Base-by-base conservation (phyloP, 1,140 invertebrate genomes). In the Drosophila lacertosa region DNA sequence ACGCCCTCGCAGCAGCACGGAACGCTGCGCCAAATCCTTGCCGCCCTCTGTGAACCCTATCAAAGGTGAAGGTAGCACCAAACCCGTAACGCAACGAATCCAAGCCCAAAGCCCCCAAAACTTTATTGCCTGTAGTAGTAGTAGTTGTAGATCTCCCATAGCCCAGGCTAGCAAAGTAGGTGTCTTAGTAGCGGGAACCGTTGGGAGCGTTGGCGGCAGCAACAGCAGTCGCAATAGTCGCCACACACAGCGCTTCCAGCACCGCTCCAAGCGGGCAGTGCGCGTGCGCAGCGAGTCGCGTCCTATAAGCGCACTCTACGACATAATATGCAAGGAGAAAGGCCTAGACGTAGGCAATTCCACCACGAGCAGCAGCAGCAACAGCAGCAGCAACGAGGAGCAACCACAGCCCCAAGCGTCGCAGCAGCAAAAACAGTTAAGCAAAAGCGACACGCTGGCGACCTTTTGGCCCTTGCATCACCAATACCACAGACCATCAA, bases 251-350 rank as follows among this genome's bases (percentile, higher is more conserved):
- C 90, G 90, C 9, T 90, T 90, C 47, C 75, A 74, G 39, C 78
- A 76, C 50, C 83, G 89, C 4, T 81, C 77, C 9, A 78, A 79
- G 53, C 74, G 89, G 11, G 77, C 79, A 37, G 90, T 91, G 39
- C 84, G 89, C 16, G 90, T 90, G 51, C 86, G 89, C 37, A 91
- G 90, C 66, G 90, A 91, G 32, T 90, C 89, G 48, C 89, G 90
- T 55, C 90, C 90, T 0, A 90, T 90, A 4, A 91, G 89, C 68
- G 86, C 90, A 4, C 47, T 91, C 13, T 91, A 91, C 55, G 90
- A 91, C 68, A 91, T 91, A 91, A 91, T 91, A 91, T 91, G 90
- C 90, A 91, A 91, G 73, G 90, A 91, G 79, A 90, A 90, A 60
- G 89, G 89, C 37, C 70, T 90, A 24, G 71, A 86, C 40, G 63